Base-by-base conservation (phyloP, 2,113 vertebrate genomes). In the Nansenia antarctica region DNA sequence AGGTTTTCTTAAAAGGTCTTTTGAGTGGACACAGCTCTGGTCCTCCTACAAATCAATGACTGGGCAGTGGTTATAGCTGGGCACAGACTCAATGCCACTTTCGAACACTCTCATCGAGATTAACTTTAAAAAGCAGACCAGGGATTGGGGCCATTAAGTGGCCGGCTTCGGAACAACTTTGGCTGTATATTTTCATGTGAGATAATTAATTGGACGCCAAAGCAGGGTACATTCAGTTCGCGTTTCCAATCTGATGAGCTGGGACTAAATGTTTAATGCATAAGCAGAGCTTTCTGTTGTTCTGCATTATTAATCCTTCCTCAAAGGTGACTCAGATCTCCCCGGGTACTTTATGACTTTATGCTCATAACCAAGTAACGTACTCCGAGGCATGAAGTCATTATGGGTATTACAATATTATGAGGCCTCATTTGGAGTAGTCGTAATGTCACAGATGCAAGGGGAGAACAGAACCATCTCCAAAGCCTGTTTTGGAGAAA, bases 221-320 rank as follows among this genome's bases (percentile, higher is more conserved):
- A 68, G 29, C 29, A 35, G 24, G 63, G 2, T 12, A 49, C 34
- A 26, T 45, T 59, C 58, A 26, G 26, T 31, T 37, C 12, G 35
- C n/a, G 47, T 31, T 4, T 22, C 18, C 6, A 3, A 5, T 18
- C 14, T 58, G 22, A 30, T 5, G 34, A 57, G 26, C 62, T 47
- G 45, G 61, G 67, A 68, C 59, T 27, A 57, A 12, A 79, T 77
- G 70, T 76, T 76, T 77, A 77, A 79, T 82, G 67, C 73, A 74
- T 71, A 42, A 72, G 49, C 37, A 30, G 9, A 57, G 24, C 54
- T 57, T 53, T 53, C 54, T 57, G 27, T 29, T 57, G 54, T 30
- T 57, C 3, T 57, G 54, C 54, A 57, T 27, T 29, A 57, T 53
- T 53, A 24, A 53, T 53, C 8, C 22, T 9, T 20, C 49, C n/a